Conservation (phyloP, 2,888 invertebrate genomes). For the Drosophila ustulata region DNA sequence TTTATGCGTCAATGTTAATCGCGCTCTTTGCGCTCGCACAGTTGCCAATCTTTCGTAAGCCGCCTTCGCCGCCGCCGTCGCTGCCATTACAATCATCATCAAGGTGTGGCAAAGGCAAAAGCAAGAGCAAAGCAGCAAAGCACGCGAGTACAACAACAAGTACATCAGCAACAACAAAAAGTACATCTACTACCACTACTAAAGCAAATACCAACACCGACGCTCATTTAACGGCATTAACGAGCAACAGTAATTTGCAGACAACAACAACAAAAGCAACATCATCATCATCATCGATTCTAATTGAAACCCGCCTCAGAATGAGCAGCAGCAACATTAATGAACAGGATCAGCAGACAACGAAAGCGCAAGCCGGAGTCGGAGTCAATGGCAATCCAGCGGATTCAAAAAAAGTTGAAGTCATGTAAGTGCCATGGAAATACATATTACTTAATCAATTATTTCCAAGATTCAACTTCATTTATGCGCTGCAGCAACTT, state of each 20-base stretch:
- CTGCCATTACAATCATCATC: slow-evolving; percentile 56
- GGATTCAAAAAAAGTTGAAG: slow-evolving; percentile 57
- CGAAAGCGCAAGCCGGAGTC: slow-evolving; percentile 14
- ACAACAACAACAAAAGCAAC: slow-evolving; percentile 25
- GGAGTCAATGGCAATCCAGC: slow-evolving; percentile 53
- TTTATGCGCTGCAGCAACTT: slow-evolving; percentile 71
- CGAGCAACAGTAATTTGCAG: slow-evolving; percentile 54
- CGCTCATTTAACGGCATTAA: slow-evolving; percentile 48
- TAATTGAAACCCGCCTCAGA: slow-evolving; percentile 43
- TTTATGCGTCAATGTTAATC: slow-evolving; percentile 80
- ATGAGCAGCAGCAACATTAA: slow-evolving; percentile 63
- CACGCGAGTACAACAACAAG: slow-evolving; percentile 30
- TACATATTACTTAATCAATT: not conserved
- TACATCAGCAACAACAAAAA: slow-evolving; percentile 21
- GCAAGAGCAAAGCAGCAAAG: slow-evolving; percentile 44
- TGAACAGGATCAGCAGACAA: slow-evolving; percentile 57
- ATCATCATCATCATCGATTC: slow-evolving; percentile 15
- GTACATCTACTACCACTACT: slow-evolving; percentile 19
- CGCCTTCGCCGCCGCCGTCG: slow-evolving; percentile 28
- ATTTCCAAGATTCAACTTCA: slow-evolving; percentile 6
- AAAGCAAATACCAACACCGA: slow-evolving; percentile 32
- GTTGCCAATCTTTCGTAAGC: slow-evolving; percentile 69
- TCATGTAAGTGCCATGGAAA: slow-evolving; percentile 54
- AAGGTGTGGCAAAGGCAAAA: slow-evolving; percentile 76
- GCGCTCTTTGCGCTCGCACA: slow-evolving; percentile 78